These are phyloP conservation scores for Scomber japonicus DNA, from an alignment of 2,113 vertebrate genomes.

Conservation along the genomic window DNA sequence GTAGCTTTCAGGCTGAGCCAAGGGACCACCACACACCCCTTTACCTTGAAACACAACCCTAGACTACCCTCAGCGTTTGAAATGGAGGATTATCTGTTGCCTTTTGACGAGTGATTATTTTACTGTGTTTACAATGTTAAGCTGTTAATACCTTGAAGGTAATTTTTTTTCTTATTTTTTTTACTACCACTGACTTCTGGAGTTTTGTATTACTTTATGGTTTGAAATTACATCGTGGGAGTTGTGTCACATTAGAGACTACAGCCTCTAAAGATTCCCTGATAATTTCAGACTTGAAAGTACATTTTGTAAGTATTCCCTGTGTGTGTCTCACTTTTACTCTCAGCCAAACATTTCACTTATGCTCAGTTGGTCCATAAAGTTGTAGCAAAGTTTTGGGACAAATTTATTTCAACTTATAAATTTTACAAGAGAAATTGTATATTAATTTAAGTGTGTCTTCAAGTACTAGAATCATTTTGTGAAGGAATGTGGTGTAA, in stretches of 20 bases:
- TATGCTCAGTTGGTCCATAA: slow-evolving; percentile 50
- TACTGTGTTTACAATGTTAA: slow-evolving; percentile 56
- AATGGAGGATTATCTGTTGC: slow-evolving; percentile 70
- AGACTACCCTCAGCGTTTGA: slow-evolving; percentile 63
- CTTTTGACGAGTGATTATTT: slow-evolving; percentile 62
- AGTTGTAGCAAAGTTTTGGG: slow-evolving; percentile 51
- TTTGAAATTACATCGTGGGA: slow-evolving; percentile 36
- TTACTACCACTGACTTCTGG: slow-evolving; percentile 67
- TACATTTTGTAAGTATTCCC: slow-evolving; percentile 17
- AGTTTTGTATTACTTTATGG: slow-evolving; percentile 50
- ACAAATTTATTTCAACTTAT: slow-evolving; percentile 56
- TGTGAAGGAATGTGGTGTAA: slow-evolving; percentile 31
- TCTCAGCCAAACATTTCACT: slow-evolving; percentile 38
- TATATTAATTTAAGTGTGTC: slow-evolving; percentile 65
- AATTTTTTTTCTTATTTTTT: slow-evolving; percentile 46
- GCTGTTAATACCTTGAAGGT: slow-evolving; percentile 70
- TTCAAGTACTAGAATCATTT: slow-evolving; percentile 29
- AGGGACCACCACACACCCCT: slow-evolving; percentile 61
- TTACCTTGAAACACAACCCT: slow-evolving; percentile 60
- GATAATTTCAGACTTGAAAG: slow-evolving; percentile 39
- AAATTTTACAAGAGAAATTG: slow-evolving; percentile 40
- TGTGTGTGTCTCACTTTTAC: slow-evolving; percentile 18
- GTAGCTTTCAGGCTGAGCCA: slow-evolving; percentile 46
- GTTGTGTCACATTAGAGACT: slow-evolving; percentile 9
- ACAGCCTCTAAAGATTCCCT: slow-evolving; percentile 8